These are phyloP conservation scores for Leptopilina clavipes DNA, from an alignment of 1,140 invertebrate species.

Conservation along the genomic window DNA sequence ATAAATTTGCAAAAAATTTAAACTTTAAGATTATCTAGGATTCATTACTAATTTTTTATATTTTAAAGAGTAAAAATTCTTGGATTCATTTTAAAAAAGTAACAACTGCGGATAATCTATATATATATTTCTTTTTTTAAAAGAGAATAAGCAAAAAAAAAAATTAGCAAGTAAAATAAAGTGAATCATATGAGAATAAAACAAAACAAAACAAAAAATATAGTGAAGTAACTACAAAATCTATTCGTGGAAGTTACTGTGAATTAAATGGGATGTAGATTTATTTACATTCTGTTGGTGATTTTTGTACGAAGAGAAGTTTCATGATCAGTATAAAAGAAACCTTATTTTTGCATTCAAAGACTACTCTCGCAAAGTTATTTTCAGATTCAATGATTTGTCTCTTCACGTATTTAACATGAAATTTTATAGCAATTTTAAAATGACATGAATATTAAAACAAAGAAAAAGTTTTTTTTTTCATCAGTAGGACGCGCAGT, in stretches of 20 bases:
- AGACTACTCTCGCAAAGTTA: neutral
- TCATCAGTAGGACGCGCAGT: no score
- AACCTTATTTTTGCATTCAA: slow-evolving; percentile 4
- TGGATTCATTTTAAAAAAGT: no score
- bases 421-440: neutral
- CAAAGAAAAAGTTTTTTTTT: neutral
- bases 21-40: no score
- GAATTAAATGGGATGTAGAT: neutral
- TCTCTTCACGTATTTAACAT: neutral
- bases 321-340: slow-evolving; percentile 10
- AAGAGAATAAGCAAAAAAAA: neutral
- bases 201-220: neutral
- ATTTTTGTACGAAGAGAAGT: neutral
- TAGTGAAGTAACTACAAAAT: neutral
- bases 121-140: neutral
- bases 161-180: slow-evolving; percentile 16
- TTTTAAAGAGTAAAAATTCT: no score
- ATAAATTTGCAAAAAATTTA: neutral
- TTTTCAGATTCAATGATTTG: neutral
- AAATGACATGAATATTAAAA: neutral
- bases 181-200: neutral
- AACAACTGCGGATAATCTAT: no score
- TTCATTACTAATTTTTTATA: no score
- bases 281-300: slow-evolving; percentile 25
- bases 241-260: neutral